Evolutionary conservation across 92 coral and sea anemone species (phyloP).

Genomic region (Epizoanthus fatuus): DNA sequence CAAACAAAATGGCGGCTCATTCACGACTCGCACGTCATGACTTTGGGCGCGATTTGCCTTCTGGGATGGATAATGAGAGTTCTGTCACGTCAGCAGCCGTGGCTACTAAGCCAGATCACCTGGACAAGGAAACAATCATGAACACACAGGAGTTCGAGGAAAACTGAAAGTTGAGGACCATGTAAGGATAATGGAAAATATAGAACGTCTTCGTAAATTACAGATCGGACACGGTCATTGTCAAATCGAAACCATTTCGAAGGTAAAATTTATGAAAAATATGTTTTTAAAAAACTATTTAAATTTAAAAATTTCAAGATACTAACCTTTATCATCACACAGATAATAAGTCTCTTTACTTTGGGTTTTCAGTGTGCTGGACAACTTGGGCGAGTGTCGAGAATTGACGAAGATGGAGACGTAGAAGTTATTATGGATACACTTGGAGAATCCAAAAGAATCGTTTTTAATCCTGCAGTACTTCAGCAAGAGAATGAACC

Average conservation of each 20-base stretch:
- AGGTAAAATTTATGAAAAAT: not conserved
- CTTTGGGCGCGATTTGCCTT: no score
- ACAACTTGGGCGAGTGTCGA: not conserved
- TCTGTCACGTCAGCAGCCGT: no score
- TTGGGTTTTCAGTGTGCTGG: slow-evolving; percentile 31
- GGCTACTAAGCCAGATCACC: no score
- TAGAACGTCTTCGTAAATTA: slow-evolving; percentile 8
- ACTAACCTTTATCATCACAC: no score
- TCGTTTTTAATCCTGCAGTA: slow-evolving; percentile 3
- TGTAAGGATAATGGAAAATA: not conserved
- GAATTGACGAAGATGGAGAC: slow-evolving; percentile 15
- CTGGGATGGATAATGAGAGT: no score
- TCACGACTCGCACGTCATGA: no score
- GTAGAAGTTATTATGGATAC: not conserved
- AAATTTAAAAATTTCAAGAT: no score
- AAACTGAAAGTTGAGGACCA: not conserved
- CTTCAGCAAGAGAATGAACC: not conserved
- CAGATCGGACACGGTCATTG: slow-evolving; percentile 28
- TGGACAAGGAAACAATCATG: not conserved
- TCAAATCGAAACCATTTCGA: not conserved
- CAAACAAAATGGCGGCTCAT: no score
- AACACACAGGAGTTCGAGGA: not conserved
- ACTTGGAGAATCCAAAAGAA: not conserved
- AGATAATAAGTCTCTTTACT: not conserved
- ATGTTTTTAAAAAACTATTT: not conserved